Evolutionary conservation across 2,113 vertebrate species (phyloP), one percentile per base, ranked within the genome.

Genomic region (Ammodytes marinus): DNA sequence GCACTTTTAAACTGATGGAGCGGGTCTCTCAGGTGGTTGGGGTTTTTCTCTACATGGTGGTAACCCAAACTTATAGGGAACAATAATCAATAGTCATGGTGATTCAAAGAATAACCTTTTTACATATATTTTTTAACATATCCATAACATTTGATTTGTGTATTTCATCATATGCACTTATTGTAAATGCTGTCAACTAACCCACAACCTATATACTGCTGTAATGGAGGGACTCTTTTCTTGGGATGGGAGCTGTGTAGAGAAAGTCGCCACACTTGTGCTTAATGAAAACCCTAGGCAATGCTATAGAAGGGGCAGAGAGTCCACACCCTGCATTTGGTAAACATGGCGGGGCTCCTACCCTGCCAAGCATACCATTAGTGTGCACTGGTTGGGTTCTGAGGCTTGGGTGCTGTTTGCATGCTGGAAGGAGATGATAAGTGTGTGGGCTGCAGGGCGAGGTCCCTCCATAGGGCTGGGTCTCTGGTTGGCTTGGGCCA

Each of bases 371-470:
- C 46, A 67, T 46, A 10, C 67, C 52, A 40, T 73, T 40, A 77
- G 59, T 39, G 54, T 35, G 12, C 46, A 27, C 17, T 77, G 19
- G 15, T 63, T 69, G 19, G 15, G 54, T 69, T 81, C 46, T 66
- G 35, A 27, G 52, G 66, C 52, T 43, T 37, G 19, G 49, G 74
- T 13, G 40, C 17, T 2, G 39, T 58, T 72, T 67, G n/a, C 45
- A 46, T 53, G 54, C 40, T 65, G 65, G 57, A 52, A 19, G 69
- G 68, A 69, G 79, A 82, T 75, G 37, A 65, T n/a, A 77, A 59
- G 60, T 58, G 15, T 39, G 19, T 63, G 57, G 69, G 69, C 14
- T 74, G 52, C 60, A 60, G 80, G 39, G 47, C 9, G 39, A 67
- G 74, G 73, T 37, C 67, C 39, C 39, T 4, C 3, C 37, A 35